Conservation (phyloP, 2,888 invertebrate genomes). For the Lepidocyrtinus sp. region DNA sequence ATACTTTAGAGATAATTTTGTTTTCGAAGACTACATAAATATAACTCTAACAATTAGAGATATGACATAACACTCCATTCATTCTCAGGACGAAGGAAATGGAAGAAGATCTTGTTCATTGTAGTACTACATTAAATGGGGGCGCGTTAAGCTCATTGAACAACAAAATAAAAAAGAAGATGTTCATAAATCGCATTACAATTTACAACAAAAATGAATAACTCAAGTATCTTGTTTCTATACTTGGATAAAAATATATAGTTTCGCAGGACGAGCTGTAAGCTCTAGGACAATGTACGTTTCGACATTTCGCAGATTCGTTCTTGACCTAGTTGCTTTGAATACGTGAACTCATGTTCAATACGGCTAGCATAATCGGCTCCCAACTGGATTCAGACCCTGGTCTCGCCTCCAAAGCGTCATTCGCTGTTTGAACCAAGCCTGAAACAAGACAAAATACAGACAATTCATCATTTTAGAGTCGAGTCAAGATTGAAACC, state of each 20-base stretch:
- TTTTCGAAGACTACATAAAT: too few species aligned
- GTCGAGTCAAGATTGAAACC: background rate
- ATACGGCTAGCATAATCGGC: conserved; percentile 65
- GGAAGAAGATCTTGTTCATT: background rate
- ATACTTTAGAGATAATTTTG: too few species aligned
- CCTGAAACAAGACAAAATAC: conserved; percentile 70
- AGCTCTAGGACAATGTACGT: conserved; percentile 2
- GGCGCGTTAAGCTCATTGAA: background rate
- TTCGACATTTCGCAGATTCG: conserved; percentile 2
- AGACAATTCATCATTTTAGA: background rate
- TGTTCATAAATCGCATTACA: too few species aligned
- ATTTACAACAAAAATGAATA: background rate
- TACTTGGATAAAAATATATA: background rate
- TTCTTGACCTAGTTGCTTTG: conserved; percentile 7
- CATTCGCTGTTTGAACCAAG: conserved; percentile 72
- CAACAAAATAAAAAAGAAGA: background rate
- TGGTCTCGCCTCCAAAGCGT: conserved; percentile 73
- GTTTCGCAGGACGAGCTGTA: background rate
- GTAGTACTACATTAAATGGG: background rate
- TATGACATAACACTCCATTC: too few species aligned
- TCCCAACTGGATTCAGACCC: conserved; percentile 71
- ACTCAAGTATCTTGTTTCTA: background rate
- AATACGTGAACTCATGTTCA: background rate
- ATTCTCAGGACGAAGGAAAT: background rate
- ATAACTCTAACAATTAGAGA: too few species aligned